Evolutionary conservation across 2,888 invertebrate genomes (phyloP).

Genomic region (Amiota mariae): DNA sequence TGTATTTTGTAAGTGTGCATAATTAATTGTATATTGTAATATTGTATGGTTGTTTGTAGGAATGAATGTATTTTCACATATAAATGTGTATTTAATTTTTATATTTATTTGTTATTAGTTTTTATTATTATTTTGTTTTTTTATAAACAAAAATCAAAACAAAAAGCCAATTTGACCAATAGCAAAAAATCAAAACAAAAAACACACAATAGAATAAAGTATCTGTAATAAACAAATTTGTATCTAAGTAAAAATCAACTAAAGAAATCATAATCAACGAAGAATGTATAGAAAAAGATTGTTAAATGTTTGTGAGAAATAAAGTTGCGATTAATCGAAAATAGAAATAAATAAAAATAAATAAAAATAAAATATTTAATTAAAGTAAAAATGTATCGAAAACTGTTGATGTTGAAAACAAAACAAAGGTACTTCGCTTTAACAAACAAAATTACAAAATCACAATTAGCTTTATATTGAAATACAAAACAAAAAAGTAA

Average conservation of each 20-base stretch:
- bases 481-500: constrained; percentile 16
- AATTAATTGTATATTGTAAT: constrained; percentile 30
- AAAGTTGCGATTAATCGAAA: too few relatives aligned
- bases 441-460: too few relatives aligned
- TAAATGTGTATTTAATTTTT: constrained; percentile 47
- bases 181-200: constrained; percentile 1
- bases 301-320: too few relatives aligned
- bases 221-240: not conserved
- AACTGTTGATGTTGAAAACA: too few relatives aligned
- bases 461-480: too few relatives aligned
- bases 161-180: constrained; percentile 10
- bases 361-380: too few relatives aligned
- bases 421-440: too few relatives aligned
- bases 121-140: too few relatives aligned
- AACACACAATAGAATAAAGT: constrained; percentile 18
- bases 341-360: too few relatives aligned
- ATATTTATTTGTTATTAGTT: constrained; percentile 42
- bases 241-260: not conserved
- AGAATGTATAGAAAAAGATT: not conserved
- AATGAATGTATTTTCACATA: constrained; percentile 11
- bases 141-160: not conserved
- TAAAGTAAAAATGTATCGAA: too few relatives aligned
- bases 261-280: constrained; percentile 14
- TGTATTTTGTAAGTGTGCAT: constrained; percentile 31
- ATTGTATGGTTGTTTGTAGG: too few relatives aligned